Evolutionary conservation across 2,888 invertebrate species (phyloP).

Genomic region (Oligia latruncula): DNA sequence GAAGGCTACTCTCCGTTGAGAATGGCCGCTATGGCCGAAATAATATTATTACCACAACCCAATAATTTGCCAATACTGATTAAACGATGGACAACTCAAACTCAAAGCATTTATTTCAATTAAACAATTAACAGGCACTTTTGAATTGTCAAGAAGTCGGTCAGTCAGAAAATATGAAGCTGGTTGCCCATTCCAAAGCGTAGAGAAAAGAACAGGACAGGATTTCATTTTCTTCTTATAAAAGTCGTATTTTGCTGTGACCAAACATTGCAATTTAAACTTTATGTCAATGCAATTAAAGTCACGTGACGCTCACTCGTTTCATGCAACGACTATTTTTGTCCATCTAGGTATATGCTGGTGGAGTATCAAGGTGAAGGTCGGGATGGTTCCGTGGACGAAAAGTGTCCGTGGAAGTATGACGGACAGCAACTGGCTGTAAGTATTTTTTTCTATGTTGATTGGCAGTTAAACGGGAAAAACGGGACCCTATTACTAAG

Average conservation of each 20-base stretch:
- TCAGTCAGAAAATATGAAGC: too few species aligned
- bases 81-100: too few species aligned
- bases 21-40: too few species aligned
- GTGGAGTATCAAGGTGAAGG: slow-evolving; percentile 96
- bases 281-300: background rate
- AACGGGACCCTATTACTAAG: too few species aligned
- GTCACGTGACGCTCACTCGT: background rate
- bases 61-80: background rate
- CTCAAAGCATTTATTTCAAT: too few species aligned
- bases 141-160: too few species aligned
- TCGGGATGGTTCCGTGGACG: slow-evolving; percentile 87
- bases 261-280: background rate
- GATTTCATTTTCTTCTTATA: background rate
- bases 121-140: too few species aligned
- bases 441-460: slow-evolving; percentile 74
- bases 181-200: too few species aligned
- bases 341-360: slow-evolving; percentile 89
- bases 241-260: background rate
- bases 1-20: too few species aligned
- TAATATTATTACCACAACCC: background rate
- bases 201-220: too few species aligned
- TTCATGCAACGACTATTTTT: background rate
- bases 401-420: slow-evolving; percentile 91
- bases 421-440: slow-evolving; percentile 91
- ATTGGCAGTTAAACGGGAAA: too few species aligned